These are phyloP conservation scores for Macrotis lagotis DNA, from an alignment of 2,113 vertebrate genomes.

Conservation along the genomic window DNA sequence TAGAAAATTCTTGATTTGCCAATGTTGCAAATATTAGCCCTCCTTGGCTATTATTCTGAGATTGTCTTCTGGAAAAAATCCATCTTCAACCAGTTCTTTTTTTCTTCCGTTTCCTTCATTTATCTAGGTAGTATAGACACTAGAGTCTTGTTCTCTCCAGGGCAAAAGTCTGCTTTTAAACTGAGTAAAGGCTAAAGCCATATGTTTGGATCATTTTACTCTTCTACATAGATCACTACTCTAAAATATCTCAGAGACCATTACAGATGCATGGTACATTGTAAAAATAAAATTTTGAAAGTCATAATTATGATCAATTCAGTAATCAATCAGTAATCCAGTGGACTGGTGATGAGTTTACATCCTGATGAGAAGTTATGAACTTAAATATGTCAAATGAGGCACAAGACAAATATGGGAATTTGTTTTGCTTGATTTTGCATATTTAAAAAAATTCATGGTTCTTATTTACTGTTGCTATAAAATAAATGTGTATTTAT, in stretches of 20 bases:
- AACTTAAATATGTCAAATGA: not conserved
- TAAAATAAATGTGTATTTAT: not conserved
- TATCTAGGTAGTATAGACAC: not conserved
- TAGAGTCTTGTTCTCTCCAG: not conserved
- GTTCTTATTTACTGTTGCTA: not conserved
- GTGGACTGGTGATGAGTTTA: not conserved
- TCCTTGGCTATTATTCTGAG: not conserved
- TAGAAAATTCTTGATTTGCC: not conserved
- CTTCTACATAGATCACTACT: constrained; percentile 19
- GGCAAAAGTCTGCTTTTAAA: not conserved
- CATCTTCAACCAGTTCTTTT: not conserved
- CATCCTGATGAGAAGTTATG: not conserved
- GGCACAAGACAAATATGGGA: not conserved
- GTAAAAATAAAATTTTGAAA: not conserved
- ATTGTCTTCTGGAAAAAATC: not conserved
- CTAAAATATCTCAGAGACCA: constrained; percentile 31
- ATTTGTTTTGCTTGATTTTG: not conserved
- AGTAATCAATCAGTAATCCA: not conserved
- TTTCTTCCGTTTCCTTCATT: not conserved
- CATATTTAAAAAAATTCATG: not conserved
- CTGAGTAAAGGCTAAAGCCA: not conserved
- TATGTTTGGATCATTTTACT: not conserved
- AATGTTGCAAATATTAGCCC: not conserved
- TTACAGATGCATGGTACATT: constrained; percentile 12
- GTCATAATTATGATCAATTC: not conserved